Conservation (phyloP, 2,888 invertebrate species). For the Eupeodes luniger region DNA sequence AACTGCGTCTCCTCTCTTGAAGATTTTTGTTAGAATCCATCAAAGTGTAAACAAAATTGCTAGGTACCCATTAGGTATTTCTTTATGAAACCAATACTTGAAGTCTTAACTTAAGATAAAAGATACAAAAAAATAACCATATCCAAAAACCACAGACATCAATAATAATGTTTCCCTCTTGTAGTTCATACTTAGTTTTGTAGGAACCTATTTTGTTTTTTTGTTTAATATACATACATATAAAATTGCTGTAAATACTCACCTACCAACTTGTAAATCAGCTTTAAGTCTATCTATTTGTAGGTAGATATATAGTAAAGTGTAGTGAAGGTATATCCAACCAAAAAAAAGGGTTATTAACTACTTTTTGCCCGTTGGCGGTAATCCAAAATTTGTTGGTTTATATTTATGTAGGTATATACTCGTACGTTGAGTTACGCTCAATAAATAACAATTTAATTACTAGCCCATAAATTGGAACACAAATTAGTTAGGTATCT, state of each 20-base stretch:
- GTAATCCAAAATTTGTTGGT: constrained; percentile 58
- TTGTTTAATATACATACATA: neutral
- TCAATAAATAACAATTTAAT: constrained; percentile 41
- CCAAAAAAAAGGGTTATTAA: constrained; percentile 59
- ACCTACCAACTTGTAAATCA: constrained; percentile 62
- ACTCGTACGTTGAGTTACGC: constrained; percentile 3
- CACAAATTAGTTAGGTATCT: constrained; percentile 28
- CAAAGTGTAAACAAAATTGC: neutral
- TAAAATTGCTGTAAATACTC: constrained; percentile 26
- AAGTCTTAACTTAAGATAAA: neutral
- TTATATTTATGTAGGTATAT: neutral
- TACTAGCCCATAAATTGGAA: constrained; percentile 34
- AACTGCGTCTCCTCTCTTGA: too few relatives aligned
- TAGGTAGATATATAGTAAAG: neutral
- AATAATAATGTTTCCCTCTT: constrained; percentile 6
- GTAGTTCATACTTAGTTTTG: neutral
- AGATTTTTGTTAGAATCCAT: too few relatives aligned
- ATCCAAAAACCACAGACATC: constrained; percentile 10
- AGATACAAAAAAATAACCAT: neutral
- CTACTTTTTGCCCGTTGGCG: constrained; percentile 41
- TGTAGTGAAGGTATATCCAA: constrained; percentile 47
- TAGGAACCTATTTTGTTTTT: neutral
- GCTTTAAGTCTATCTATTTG: constrained; percentile 34
- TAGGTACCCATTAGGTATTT: neutral
- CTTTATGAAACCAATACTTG: constrained; percentile 12